Percentiles rank a stretch among this genome's conserved stretches.
phyloP scores from a whole-genome alignment of 35 echinoderm and acorn worm genomes.

The Chiridota heheva region DNA sequence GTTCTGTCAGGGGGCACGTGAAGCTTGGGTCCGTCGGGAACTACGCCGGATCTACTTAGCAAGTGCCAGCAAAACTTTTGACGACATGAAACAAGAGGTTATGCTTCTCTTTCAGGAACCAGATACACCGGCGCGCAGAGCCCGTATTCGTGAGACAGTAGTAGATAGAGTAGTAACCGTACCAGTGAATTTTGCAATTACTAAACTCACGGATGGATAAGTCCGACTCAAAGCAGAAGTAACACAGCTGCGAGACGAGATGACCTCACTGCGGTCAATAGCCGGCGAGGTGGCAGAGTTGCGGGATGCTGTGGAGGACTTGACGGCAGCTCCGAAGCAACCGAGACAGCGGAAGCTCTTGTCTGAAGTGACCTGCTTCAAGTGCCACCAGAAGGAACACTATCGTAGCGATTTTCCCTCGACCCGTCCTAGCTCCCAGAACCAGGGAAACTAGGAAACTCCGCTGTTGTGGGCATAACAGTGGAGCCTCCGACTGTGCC shows the following conservation, averaged over 20 bases:
- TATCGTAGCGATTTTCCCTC: background rate
- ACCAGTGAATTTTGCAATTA: background rate
- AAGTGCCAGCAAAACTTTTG: conserved; percentile 5
- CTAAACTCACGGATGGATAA: background rate
- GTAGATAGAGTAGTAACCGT: background rate
- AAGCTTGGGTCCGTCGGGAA: conserved; percentile 41
- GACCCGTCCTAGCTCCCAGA: background rate
- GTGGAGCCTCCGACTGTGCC: background rate
- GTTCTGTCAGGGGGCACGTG: conserved; percentile 19
- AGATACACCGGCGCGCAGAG: background rate
- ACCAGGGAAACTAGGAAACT: background rate
- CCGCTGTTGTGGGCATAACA: background rate
- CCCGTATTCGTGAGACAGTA: background rate
- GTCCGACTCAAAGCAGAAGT: background rate
- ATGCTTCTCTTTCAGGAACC: conserved; percentile 25
- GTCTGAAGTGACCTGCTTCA: background rate
- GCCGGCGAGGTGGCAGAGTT: background rate
- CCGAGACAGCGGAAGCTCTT: background rate
- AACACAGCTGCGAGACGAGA: background rate
- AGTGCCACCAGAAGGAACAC: background rate
- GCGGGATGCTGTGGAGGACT: background rate
- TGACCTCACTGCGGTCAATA: background rate
- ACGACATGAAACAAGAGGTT: conserved; percentile 9
- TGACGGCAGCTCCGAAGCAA: background rate
- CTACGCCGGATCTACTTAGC: conserved; percentile 35